Evolutionary conservation across 2,888 invertebrate species (phyloP).

Genomic region (Chydorus sphaericus): DNA sequence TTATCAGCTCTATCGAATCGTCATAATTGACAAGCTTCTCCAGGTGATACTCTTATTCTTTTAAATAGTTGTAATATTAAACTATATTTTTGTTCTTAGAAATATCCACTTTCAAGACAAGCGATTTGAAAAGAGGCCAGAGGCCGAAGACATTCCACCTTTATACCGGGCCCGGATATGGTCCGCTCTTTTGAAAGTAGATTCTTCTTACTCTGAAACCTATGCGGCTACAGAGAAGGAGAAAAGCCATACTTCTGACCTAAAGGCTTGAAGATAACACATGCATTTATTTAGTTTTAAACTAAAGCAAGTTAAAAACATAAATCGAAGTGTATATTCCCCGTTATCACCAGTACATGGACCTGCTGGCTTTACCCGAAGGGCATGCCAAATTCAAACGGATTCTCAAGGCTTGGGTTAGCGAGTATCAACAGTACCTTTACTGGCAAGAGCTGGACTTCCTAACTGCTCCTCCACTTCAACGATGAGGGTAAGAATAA

Average conservation of each 20-base stretch:
- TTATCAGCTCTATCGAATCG: slow-evolving; percentile 83
- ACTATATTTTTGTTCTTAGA: slow-evolving; percentile 40
- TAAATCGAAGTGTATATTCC: slow-evolving; percentile 99
- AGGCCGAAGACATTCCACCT: slow-evolving; percentile 82
- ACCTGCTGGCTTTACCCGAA: slow-evolving; percentile 79
- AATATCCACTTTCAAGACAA: slow-evolving; percentile 72
- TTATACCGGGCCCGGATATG: slow-evolving; percentile 75
- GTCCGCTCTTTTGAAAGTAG: slow-evolving; percentile 76
- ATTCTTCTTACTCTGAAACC: slow-evolving; percentile 53
- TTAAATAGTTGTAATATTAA: no score
- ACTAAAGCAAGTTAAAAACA: slow-evolving; percentile 18
- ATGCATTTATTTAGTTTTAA: slow-evolving; percentile 8
- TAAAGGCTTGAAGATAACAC: slow-evolving; percentile 60
- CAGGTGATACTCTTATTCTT: slow-evolving; percentile 36
- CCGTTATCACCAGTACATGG: slow-evolving; percentile 96
- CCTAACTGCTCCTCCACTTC: slow-evolving; percentile 94
- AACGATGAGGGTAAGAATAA: slow-evolving; percentile 93
- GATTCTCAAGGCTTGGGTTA: slow-evolving; percentile 90
- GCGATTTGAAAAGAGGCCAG: slow-evolving; percentile 69
- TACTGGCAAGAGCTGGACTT: slow-evolving; percentile 99
- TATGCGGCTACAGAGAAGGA: slow-evolving; percentile 86
- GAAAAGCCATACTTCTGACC: slow-evolving; percentile 79
- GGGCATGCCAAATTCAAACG: slow-evolving; percentile 85
- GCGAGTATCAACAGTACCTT: slow-evolving; percentile 85
- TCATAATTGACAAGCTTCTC: slow-evolving; percentile 67